Evolutionary conservation across 2,113 vertebrate genomes (phyloP), one percentile per base, ranked within the genome.

Genomic region (Mola mola): DNA sequence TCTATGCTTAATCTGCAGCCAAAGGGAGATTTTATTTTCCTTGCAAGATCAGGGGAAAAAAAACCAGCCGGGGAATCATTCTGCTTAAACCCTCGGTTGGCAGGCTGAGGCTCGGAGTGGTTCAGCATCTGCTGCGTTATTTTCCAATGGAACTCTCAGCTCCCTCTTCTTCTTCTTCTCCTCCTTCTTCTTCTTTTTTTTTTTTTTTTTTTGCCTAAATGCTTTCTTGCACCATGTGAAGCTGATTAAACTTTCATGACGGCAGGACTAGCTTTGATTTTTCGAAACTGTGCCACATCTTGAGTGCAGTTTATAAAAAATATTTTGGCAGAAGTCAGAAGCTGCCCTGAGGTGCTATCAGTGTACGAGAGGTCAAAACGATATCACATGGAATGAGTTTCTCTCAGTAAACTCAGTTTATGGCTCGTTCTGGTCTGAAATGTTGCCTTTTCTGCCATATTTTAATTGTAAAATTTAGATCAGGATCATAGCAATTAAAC

Each of bases 1-100:
- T 86, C 71, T 60, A 78, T 37, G 72, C 83, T 90, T 89, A 90
- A 91, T 92, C 89, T 90, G 81, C 57, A 72, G 89, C 89, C 90
- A 91, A 88, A 73, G 75, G 41, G 69, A 87, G 78, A 84, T 88
- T 92, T 91, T 87, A 89, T 88, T 91, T 90, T 92, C 82, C 87
- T 84, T 83, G 82, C 87, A 86, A 84, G 81, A 86, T 81, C 73
- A 72, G 72, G 82, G 78, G 73, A 46, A 51, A 76, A 69, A 77
- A 82, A 81, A 74, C 24, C n/a, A 69, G 70, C 67, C 68, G 29
- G 76, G 68, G 83, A 87, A 78, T 88, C 70, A 85, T 87, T 87
- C 72, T 62, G 76, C 88, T 29, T 87, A 89, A 91, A 81, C 72
- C 88, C 82, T 84, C 38, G 59, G 81, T 59, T 92, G 88, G 88